Base-by-base conservation (phyloP, 2,113 vertebrate species). In the Pachycephala philippinensis region DNA sequence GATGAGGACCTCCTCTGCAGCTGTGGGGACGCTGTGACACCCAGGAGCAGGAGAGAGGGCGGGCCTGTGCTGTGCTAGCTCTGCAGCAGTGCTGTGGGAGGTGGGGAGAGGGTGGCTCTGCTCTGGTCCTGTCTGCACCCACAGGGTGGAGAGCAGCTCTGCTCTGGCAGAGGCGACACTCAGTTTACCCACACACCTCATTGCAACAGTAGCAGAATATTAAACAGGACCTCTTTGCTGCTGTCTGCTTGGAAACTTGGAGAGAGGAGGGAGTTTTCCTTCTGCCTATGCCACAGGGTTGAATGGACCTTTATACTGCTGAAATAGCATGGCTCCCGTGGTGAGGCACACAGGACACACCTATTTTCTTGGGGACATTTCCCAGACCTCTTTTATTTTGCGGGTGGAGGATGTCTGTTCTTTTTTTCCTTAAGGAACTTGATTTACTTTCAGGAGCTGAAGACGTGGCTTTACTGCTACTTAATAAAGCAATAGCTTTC, bases 181-280 rank as follows among this genome's bases (percentile, higher is more conserved):
- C 61, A 18, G 61, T 96, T 91, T 91, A 86, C 77, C 82, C 96
- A 94, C 68, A 94, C 63, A 91, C 93, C 93, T 96, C 79, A 87
- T 6, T 93, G 92, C 85, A 84, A 85, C 89, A 77, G 79, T 52
- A 90, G 65, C 87, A 90, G 93, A 96, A 96, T 97, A 89, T 91
- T 96, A 97, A 97, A 94, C 75, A 94, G 90, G 31, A 74, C 61
- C 72, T 57, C 68, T 94, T 83, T 89, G 63, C 81, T 74, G 86
- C 64, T 84, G 81, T 93, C 86, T 97, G 79, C 65, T 87, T 78
- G 88, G 78, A 96, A 96, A 92, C 71, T 95, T 93, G 78, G 87
- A 94, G 61, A 83, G 90, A 87, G 79, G 57, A 90, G 57, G 76
- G 74, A 89, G 77, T 86, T 95, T 95, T 59, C 80, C 84, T 84